phyloP scores from a whole-genome alignment of 2,888 invertebrate species.

The Netelia inedita region DNA sequence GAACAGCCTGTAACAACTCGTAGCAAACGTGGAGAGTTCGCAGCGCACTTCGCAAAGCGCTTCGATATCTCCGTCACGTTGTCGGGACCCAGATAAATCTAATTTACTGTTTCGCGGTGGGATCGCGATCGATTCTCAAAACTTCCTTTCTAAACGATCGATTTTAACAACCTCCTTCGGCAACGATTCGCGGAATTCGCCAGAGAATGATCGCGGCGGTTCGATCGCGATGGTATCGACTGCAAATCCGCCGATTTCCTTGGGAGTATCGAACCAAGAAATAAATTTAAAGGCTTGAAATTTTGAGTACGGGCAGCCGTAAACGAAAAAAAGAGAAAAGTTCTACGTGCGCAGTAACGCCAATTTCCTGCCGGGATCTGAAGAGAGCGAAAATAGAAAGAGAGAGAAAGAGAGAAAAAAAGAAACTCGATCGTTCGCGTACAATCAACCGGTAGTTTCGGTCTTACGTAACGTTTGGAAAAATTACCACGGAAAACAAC shows the following conservation, averaged over 20 bases:
- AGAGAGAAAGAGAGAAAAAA: constrained; percentile 3
- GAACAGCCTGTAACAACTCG: neutral
- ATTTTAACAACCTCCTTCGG: constrained; percentile 15
- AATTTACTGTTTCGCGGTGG: constrained; percentile 62
- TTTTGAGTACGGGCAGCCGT: constrained; percentile 2
- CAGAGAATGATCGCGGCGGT: constrained; percentile 13
- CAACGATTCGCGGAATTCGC: constrained; percentile 18
- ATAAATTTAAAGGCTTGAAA: constrained; percentile 9
- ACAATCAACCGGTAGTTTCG: constrained; percentile 44
- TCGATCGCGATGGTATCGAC: constrained; percentile 13
- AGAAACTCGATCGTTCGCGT: constrained; percentile 37
- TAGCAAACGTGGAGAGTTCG: constrained; percentile 7
- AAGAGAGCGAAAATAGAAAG: neutral
- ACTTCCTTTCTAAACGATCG: constrained; percentile 71
- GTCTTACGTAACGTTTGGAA: constrained; percentile 48
- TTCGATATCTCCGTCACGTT: constrained; percentile 39
- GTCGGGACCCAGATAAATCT: constrained; percentile 64
- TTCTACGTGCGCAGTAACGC: neutral
- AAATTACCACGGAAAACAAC: constrained; percentile 49
- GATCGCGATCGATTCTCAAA: constrained; percentile 47
- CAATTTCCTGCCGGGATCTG: constrained; percentile 3
- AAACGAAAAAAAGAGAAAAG: too few relatives aligned
- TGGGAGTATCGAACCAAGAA: neutral
- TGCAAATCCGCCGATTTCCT: constrained; percentile 5
- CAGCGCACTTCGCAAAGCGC: constrained; percentile 16